phyloP scores from a whole-genome alignment of 2,888 invertebrate genomes.

The Maniola hyperantus region DNA sequence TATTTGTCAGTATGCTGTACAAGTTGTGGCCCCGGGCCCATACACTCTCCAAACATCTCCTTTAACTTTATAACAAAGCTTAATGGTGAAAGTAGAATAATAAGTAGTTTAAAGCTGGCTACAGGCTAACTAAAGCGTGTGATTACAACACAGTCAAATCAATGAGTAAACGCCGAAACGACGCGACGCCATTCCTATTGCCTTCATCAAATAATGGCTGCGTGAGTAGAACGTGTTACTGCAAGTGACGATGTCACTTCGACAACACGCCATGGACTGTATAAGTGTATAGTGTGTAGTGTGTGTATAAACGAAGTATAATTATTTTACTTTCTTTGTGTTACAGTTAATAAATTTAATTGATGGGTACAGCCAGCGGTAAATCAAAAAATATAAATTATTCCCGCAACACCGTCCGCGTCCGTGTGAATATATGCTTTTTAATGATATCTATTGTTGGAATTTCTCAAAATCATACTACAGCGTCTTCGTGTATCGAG shows the following conservation, averaged over 20 bases:
- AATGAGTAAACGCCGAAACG: background rate
- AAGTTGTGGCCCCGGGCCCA: no score
- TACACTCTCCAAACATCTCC: no score
- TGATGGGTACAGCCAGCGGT: background rate
- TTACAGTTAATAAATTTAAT: slow-evolving; percentile 3
- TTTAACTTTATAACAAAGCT: no score
- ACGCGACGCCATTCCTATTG: background rate
- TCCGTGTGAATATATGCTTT: no score
- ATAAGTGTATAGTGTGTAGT: no score
- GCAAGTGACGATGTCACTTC: background rate
- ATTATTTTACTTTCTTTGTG: background rate
- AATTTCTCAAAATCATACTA: no score
- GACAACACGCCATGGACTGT: background rate
- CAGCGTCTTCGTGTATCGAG: no score
- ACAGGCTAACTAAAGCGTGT: background rate
- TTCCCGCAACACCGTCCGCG: no score
- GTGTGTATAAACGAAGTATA: slow-evolving; percentile 2
- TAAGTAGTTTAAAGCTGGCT: no score
- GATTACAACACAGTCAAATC: background rate
- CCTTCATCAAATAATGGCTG: background rate
- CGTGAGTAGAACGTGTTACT: background rate
- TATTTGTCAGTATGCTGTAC: no score
- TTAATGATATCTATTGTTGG: no score
- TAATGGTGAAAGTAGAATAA: no score
- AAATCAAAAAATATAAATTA: background rate